Conservation (phyloP, 1,140 invertebrate genomes). For the Drosophila serrata region DNA sequence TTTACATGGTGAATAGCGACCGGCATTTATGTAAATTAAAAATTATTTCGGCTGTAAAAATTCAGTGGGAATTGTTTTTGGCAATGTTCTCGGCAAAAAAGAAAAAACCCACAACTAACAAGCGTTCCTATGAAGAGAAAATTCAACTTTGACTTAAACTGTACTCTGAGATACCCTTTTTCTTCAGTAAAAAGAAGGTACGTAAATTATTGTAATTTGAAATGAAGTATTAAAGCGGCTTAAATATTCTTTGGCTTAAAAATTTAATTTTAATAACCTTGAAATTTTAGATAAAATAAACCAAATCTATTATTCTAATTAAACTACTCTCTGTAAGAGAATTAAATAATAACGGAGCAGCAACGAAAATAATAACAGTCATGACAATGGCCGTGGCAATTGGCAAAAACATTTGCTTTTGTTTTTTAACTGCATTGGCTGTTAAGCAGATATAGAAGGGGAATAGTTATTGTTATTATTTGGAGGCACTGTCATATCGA, state of each 20-base stretch:
- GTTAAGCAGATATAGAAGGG: conserved; percentile 70
- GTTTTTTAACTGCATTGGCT: conserved; percentile 77
- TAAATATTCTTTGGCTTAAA: neutral
- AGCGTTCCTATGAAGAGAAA: conserved; percentile 8
- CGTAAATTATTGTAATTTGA: neutral
- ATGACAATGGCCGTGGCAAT: conserved; percentile 62
- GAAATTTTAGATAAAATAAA: no score
- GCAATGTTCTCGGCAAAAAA: conserved; percentile 44
- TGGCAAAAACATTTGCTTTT: conserved; percentile 73
- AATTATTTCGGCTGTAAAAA: conserved; percentile 80
- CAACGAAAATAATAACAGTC: conserved; percentile 33
- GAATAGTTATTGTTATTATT: conserved; percentile 79
- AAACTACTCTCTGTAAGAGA: neutral
- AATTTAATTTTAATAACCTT: neutral
- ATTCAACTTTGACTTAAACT: neutral
- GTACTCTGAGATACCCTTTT: neutral
- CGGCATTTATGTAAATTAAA: conserved; percentile 82
- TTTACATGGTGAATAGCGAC: conserved; percentile 35
- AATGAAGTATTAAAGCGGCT: neutral
- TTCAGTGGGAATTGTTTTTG: conserved; percentile 80
- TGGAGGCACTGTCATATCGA: conserved; percentile 30
- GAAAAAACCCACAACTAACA: conserved; percentile 18
- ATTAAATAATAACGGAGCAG: neutral
- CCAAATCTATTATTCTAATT: neutral
- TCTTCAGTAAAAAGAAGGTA: neutral